Evolutionary conservation across 37 sponge, comb jelly and placozoan species (phyloP).

Genomic region (Aplysina aerophoba): DNA sequence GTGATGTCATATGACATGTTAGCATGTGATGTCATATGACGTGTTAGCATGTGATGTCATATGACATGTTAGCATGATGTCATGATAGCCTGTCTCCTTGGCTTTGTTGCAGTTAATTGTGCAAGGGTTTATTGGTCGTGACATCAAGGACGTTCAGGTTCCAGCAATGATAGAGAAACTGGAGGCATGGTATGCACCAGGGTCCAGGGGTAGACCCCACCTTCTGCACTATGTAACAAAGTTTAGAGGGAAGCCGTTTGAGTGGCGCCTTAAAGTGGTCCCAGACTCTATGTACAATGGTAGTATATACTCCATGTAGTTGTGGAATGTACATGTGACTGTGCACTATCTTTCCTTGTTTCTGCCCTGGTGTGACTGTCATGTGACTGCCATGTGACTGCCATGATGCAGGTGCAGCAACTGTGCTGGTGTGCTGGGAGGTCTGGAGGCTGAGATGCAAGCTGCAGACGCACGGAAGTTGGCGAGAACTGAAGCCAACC

Average conservation of each 20-base stretch:
- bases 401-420: constrained; percentile 68
- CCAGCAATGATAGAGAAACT: constrained; percentile 61
- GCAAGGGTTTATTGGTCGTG: constrained; percentile 82
- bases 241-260: too few species aligned
- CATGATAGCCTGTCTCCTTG: too few species aligned
- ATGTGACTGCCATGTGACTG: constrained; percentile 15
- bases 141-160: constrained; percentile 60
- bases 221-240: too few species aligned
- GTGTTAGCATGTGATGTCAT: not conserved
- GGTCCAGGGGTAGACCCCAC: too few species aligned
- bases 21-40: not conserved
- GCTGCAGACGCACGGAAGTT: constrained; percentile 59
- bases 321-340: too few species aligned
- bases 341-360: too few species aligned
- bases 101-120: constrained; percentile 70
- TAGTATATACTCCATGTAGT: too few species aligned
- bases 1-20: too few species aligned
- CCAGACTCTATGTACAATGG: too few species aligned
- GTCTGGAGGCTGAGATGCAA: constrained; percentile 62
- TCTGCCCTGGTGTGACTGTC: not conserved
- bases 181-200: constrained; percentile 71
- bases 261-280: too few species aligned
- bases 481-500: constrained; percentile 23
- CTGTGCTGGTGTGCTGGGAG: constrained; percentile 56
- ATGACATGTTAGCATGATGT: too few species aligned